These are phyloP conservation scores for Antedon mediterranea DNA, from an alignment of 53 echinoderm and acorn worm species.

Conservation along the genomic window DNA sequence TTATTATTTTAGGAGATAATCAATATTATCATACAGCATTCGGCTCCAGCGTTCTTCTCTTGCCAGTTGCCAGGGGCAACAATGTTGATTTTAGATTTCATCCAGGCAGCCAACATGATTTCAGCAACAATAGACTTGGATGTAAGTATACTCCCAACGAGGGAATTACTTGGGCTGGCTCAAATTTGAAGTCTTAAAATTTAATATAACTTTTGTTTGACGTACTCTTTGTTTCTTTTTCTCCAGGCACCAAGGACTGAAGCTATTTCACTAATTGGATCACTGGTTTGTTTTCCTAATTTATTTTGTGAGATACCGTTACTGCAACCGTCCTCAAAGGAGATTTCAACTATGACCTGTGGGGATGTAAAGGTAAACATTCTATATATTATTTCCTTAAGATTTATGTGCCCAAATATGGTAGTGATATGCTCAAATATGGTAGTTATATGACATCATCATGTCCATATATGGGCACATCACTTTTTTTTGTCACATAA, in stretches of 20 bases:
- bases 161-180: too few species aligned
- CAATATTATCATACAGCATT: conserved; percentile 82
- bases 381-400: too few species aligned
- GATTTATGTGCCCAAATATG: too few species aligned
- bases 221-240: too few species aligned
- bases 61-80: conserved; percentile 83
- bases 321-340: conserved; percentile 57
- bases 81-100: conserved; percentile 76
- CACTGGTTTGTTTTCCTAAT: conserved; percentile 86
- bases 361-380: conserved; percentile 74
- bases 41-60: conserved; percentile 78
- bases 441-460: too few species aligned
- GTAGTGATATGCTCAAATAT: too few species aligned
- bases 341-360: conserved; percentile 53
- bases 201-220: too few species aligned
- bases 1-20: conserved; percentile 54
- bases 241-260: conserved; percentile 94
- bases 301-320: conserved; percentile 91
- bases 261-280: conserved; percentile 76
- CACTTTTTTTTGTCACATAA: too few species aligned
- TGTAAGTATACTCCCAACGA: conserved; percentile 22
- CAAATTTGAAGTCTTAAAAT: too few species aligned
- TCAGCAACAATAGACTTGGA: conserved; percentile 54
- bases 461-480: too few species aligned
- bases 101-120: conserved; percentile 91